Percentiles rank a stretch among this genome's conserved stretches.
Conservation (phyloP, 2,888 invertebrate genomes). For the Drosophila neotestacea region DNA sequence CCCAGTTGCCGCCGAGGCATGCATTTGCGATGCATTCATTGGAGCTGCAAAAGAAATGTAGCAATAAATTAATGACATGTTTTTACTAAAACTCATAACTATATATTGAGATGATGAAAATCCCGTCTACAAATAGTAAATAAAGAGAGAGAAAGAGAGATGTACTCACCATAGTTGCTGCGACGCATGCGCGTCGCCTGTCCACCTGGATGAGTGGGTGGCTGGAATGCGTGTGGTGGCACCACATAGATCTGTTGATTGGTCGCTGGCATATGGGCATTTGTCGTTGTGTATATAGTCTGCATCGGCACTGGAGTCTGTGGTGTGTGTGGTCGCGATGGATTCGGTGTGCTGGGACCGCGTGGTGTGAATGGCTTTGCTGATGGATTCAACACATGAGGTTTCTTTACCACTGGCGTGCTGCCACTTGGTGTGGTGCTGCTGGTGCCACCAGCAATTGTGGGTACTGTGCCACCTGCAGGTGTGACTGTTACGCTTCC, state of each 20-base stretch:
- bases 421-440: conserved; percentile 56
- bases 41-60: conserved; percentile 82
- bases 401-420: conserved; percentile 85
- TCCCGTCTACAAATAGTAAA: too few species aligned
- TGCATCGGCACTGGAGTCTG: conserved; percentile 89
- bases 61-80: too few species aligned
- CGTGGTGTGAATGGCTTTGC: conserved; percentile 94
- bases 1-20: conserved; percentile 90
- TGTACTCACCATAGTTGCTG: conserved; percentile 80
- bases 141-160: too few species aligned
- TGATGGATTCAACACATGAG: conserved; percentile 94
- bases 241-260: conserved; percentile 84
- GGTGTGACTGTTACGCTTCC: conserved; percentile 14
- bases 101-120: too few species aligned
- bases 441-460: conserved; percentile 10
- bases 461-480: conserved; percentile 14
- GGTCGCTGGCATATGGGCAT: conserved; percentile 80
- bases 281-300: conserved; percentile 79
- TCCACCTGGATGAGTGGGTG: conserved; percentile 83
- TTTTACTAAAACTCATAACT: too few species aligned
- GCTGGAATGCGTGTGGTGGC: conserved; percentile 83
- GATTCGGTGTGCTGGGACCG: conserved; percentile 88
- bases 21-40: conserved; percentile 89
- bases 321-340: conserved; percentile 92
- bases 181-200: conserved; percentile 85